Conservation (phyloP, 2,797 vertebrate genomes). For the Oryzias sinensis region DNA sequence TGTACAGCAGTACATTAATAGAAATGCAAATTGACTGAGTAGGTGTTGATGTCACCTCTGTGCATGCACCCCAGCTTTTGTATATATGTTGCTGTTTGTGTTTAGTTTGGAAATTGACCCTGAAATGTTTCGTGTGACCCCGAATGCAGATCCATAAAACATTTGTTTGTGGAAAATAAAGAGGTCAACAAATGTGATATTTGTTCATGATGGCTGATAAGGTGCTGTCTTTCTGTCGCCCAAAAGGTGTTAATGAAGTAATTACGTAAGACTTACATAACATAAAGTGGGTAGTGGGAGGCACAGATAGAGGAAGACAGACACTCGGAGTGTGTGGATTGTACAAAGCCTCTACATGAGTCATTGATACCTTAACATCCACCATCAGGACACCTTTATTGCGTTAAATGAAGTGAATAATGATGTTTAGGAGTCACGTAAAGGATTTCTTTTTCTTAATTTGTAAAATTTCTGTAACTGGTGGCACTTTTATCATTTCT, state of each 20-base stretch:
- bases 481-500: constrained; percentile 41
- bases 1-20: constrained; percentile 53
- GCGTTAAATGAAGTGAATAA: constrained; percentile 40
- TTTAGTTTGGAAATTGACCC: constrained; percentile 26
- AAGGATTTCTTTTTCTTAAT: constrained; percentile 36
- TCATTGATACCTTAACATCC: constrained; percentile 53
- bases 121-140: constrained; percentile 36
- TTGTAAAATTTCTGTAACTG: constrained; percentile 64
- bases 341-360: constrained; percentile 57
- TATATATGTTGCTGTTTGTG: constrained; percentile 48
- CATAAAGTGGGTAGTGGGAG: constrained; percentile 67
- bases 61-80: constrained; percentile 59
- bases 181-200: constrained; percentile 42
- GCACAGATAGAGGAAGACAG: constrained; percentile 50
- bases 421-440: constrained; percentile 40
- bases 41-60: constrained; percentile 41
- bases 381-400: constrained; percentile 38
- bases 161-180: constrained; percentile 46
- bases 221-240: constrained; percentile 45
- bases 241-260: constrained; percentile 58
- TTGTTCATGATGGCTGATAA: constrained; percentile 47
- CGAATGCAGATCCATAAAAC: constrained; percentile 30
- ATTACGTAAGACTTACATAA: constrained; percentile 76
- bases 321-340: constrained; percentile 33
- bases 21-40: constrained; percentile 32